These are phyloP conservation scores for Lamellibrachia satsuma DNA, from an alignment of 2,888 invertebrate species.

Conservation along the genomic window DNA sequence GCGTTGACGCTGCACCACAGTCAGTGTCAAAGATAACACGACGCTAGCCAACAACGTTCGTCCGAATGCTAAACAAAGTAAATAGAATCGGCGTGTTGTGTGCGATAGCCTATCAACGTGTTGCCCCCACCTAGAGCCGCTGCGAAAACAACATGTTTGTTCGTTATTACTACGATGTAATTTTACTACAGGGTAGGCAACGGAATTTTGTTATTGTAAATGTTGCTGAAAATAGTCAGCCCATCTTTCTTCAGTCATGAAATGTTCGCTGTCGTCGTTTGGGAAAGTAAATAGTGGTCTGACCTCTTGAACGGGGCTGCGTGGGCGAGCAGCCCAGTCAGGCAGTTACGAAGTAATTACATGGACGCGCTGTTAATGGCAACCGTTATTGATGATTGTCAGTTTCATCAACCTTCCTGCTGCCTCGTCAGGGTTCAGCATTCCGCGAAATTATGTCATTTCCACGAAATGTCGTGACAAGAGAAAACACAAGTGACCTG, in stretches of 20 bases:
- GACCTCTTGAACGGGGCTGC: constrained; percentile 17
- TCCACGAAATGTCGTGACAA: constrained; percentile 21
- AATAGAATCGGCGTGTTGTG: constrained; percentile 20
- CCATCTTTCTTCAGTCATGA: constrained; percentile 8
- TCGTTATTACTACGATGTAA: not conserved
- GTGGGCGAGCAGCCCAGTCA: not conserved
- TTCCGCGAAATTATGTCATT: constrained; percentile 24
- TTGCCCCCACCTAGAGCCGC: not conserved
- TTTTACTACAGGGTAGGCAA: not conserved
- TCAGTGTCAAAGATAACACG: constrained; percentile 23
- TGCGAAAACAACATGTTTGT: constrained; percentile 8
- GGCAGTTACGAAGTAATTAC: constrained; percentile 18
- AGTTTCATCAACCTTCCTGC: constrained; percentile 8
- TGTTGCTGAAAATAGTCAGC: not conserved
- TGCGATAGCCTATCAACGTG: constrained; percentile 19
- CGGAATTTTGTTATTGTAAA: constrained; percentile 18
- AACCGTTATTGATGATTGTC: not conserved
- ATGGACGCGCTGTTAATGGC: not conserved
- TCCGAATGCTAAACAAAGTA: not conserved
- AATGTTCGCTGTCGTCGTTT: constrained; percentile 14
- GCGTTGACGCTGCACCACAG: not conserved
- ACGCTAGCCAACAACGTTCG: not conserved
- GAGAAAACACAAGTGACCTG: constrained; percentile 17
- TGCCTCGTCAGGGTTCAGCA: constrained; percentile 23
- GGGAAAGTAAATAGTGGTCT: not conserved